These are phyloP conservation scores for Psylliodes chrysocephalus DNA, from an alignment of 2,888 invertebrate species.

Conservation along the genomic window DNA sequence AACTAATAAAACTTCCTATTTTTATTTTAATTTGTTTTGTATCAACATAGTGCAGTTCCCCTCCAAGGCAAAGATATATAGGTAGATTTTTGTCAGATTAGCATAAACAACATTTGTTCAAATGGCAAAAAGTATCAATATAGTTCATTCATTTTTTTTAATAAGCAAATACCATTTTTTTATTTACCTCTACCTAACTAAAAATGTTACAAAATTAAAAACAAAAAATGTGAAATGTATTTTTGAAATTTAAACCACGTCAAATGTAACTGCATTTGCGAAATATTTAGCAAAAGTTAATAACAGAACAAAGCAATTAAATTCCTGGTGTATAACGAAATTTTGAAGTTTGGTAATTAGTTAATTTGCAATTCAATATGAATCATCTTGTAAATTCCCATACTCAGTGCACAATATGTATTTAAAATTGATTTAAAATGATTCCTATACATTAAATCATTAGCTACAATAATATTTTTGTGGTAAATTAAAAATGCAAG, in stretches of 20 bases:
- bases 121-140: background rate
- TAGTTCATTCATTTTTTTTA: background rate
- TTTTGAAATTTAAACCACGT: background rate
- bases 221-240: too few species aligned
- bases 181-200: background rate
- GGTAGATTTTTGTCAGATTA: too few species aligned
- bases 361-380: conserved; percentile 16
- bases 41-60: too few species aligned
- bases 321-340: background rate
- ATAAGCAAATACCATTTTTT: background rate
- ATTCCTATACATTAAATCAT: conserved; percentile 9
- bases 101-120: too few species aligned
- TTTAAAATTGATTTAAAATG: background rate
- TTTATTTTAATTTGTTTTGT: too few species aligned
- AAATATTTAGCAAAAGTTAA: conserved; percentile 12
- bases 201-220: too few species aligned
- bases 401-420: background rate
- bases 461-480: conserved; percentile 25
- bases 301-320: background rate
- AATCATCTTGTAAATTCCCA: conserved; percentile 15
- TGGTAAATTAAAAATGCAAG: conserved; percentile 28
- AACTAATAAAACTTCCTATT: too few species aligned
- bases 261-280: background rate
- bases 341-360: background rate
- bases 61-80: too few species aligned